Conservation (phyloP, 37 sponge, comb jelly and placozoan species). For the Oscarella lobularis region DNA sequence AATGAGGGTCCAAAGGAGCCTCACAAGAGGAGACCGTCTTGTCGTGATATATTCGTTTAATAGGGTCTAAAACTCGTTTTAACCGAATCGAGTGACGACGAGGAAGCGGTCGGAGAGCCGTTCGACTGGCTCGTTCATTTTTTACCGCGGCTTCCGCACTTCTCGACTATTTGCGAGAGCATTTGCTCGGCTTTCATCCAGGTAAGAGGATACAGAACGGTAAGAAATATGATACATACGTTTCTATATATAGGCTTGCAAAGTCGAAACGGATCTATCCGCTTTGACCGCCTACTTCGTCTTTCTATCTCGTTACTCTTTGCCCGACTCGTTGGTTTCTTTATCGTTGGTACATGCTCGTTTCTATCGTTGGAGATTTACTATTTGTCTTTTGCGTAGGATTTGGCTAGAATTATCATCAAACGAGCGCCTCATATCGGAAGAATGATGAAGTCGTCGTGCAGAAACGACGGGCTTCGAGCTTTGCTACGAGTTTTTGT, state of each 20-base stretch:
- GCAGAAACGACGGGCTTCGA: no score
- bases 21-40: not conserved
- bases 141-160: slow-evolving; percentile 2
- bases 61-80: not conserved
- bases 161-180: slow-evolving; percentile 15
- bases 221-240: no score
- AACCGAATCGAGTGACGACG: not conserved
- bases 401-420: no score
- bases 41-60: not conserved
- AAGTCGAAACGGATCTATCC: not conserved
- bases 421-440: no score
- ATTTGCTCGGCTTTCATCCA: no score
- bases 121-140: not conserved
- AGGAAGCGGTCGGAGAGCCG: not conserved
- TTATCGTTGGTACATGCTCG: no score
- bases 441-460: no score
- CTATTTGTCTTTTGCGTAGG: no score
- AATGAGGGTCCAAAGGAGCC: not conserved
- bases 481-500: no score
- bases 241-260: not conserved
- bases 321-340: no score
- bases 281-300: not conserved
- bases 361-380: no score
- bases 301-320: not conserved
- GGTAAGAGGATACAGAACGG: no score